Percentiles rank a stretch among this genome's conserved stretches.
These are phyloP conservation scores for Dynastes hyllus DNA, from an alignment of 2,888 invertebrate genomes.

Conservation along the genomic window DNA sequence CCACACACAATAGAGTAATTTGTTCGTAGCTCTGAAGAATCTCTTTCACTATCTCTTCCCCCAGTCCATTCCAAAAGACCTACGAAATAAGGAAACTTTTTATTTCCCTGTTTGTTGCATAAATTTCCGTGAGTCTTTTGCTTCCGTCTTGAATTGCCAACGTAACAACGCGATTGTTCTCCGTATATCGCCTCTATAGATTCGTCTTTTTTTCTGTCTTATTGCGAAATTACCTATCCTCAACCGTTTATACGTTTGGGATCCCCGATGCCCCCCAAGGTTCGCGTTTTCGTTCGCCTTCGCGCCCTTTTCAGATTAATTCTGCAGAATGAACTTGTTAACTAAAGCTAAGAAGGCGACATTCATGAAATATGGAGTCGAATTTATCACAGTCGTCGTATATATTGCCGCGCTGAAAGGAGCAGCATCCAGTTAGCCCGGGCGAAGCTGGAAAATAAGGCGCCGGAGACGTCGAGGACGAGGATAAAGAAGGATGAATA, in stretches of 20 bases:
- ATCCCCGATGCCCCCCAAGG: not conserved
- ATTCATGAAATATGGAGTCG: conserved; percentile 41
- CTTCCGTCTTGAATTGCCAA: not conserved
- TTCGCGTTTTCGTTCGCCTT: conserved; percentile 3
- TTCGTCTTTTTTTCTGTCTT: not conserved
- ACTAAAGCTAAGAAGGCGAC: conserved; percentile 42
- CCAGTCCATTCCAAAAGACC: not conserved
- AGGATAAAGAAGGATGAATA: conserved; percentile 2
- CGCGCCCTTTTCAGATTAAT: conserved; percentile 30
- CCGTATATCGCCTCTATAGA: not conserved
- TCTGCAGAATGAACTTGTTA: conserved; percentile 43
- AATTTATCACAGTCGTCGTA: conserved; percentile 39
- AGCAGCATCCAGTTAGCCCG: conserved; percentile 22
- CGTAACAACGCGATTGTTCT: not conserved
- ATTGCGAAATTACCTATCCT: conserved; percentile 2
- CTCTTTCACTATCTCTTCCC: not conserved
- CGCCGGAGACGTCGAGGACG: not conserved
- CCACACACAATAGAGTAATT: conserved; percentile 10
- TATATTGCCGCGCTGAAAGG: conserved; percentile 24
- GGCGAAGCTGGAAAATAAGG: not conserved
- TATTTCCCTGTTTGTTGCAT: conserved; percentile 32
- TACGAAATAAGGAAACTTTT: conserved; percentile 10
- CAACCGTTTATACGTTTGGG: not conserved
- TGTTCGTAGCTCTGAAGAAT: not conserved
- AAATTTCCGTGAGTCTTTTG: not conserved